These are phyloP conservation scores for Subacronicta megacephala DNA, from an alignment of 2,888 invertebrate species.

Conservation along the genomic window DNA sequence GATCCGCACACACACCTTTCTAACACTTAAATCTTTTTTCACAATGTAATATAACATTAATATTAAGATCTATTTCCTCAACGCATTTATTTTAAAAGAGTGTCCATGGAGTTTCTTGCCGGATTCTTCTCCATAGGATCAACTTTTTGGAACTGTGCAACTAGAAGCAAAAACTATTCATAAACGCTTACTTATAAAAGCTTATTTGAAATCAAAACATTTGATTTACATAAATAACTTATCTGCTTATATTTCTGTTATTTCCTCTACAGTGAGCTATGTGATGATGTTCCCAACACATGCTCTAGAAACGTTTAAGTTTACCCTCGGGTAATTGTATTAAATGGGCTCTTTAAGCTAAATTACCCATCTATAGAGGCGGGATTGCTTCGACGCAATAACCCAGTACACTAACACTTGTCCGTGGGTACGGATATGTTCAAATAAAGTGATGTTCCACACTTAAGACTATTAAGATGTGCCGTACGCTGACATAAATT, in stretches of 20 bases:
- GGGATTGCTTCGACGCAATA: conserved; percentile 31
- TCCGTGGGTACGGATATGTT: conserved; percentile 3
- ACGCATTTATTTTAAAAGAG: too few species aligned
- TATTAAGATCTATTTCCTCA: too few species aligned
- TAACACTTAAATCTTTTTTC: too few species aligned
- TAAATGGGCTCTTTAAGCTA: conserved; percentile 28
- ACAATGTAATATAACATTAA: too few species aligned
- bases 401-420: conserved; percentile 20
- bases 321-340: conserved; percentile 24
- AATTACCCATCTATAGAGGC: conserved; percentile 37
- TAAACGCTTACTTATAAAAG: too few species aligned
- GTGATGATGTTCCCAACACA: not conserved
- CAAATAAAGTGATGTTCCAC: conserved; percentile 5
- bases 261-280: not conserved
- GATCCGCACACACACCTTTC: too few species aligned
- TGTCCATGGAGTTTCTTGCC: too few species aligned
- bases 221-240: too few species aligned
- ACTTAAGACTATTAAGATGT: not conserved
- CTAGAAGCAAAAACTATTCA: too few species aligned
- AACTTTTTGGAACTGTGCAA: too few species aligned
- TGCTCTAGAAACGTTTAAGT: conserved; percentile 16
- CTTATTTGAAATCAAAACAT: too few species aligned
- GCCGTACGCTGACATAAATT: not conserved
- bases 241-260: not conserved
- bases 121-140: too few species aligned